These are phyloP conservation scores for Odocoileus hemionus DNA, from an alignment of 2,113 vertebrate genomes.

Conservation along the genomic window DNA sequence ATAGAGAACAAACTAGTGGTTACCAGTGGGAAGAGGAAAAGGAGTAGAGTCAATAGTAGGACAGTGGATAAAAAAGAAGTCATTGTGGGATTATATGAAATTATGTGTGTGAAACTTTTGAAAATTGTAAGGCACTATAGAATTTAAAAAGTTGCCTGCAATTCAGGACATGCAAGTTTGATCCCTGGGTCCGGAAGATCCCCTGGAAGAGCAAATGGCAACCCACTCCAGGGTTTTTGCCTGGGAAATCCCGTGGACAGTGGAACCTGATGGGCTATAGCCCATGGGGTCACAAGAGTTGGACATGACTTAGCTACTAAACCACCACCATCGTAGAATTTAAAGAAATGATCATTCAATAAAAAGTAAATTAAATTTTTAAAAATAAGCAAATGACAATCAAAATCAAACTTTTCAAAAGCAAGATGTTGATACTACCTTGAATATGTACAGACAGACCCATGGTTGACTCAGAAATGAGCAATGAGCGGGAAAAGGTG, in stretches of 20 bases:
- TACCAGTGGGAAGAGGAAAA: background rate
- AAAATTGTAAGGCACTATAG: background rate
- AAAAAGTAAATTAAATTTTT: background rate
- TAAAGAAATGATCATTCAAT: background rate
- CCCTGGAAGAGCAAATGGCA: background rate
- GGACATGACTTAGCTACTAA: background rate
- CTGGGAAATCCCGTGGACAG: background rate
- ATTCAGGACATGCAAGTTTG: background rate
- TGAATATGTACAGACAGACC: background rate
- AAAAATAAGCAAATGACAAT: background rate
- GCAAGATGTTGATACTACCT: background rate
- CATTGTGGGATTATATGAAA: background rate
- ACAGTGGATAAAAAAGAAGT: background rate
- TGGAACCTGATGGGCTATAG: background rate
- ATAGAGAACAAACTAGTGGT: background rate
- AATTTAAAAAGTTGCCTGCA: background rate
- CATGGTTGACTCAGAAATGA: background rate
- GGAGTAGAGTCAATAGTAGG: background rate
- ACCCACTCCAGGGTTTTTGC: background rate
- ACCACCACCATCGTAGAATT: background rate
- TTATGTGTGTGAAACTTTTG: background rate
- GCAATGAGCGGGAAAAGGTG: background rate
- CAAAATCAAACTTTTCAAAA: background rate
- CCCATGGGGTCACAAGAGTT: background rate
- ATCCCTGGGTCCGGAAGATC: background rate